Evolutionary conservation across 2,113 vertebrate species (phyloP).

Genomic region (Seriola aureovittata): DNA sequence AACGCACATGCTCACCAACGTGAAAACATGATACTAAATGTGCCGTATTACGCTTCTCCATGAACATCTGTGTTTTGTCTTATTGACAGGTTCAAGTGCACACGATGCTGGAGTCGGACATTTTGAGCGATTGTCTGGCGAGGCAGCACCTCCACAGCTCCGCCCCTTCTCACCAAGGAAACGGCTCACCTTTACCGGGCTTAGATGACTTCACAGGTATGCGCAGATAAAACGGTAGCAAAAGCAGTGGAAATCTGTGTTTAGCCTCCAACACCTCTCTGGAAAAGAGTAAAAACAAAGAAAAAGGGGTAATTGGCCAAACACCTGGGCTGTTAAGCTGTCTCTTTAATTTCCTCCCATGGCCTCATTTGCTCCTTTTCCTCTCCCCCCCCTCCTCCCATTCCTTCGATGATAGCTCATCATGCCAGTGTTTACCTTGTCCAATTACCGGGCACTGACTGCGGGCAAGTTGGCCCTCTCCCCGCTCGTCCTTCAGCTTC

Average conservation of each 20-base stretch:
- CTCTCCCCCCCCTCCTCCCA: conserved; percentile 64
- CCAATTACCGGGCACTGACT: conserved; percentile 74
- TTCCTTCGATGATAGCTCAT: conserved; percentile 73
- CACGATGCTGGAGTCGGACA: conserved; percentile 63
- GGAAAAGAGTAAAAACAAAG: conserved; percentile 45
- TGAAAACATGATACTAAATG: background rate
- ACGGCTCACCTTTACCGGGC: conserved; percentile 54
- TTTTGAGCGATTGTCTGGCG: conserved; percentile 73
- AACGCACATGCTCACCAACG: conserved; percentile 8
- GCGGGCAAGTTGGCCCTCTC: conserved; percentile 62
- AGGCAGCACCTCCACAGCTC: conserved; percentile 75
- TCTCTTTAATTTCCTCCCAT: conserved; percentile 65
- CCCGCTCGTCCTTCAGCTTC: conserved; percentile 64
- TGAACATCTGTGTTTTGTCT: conserved; percentile 34
- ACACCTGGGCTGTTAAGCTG: conserved; percentile 66
- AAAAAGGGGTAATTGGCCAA: conserved; percentile 30
- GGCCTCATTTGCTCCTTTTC: conserved; percentile 72
- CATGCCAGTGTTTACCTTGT: conserved; percentile 78
- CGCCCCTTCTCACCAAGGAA: conserved; percentile 51
- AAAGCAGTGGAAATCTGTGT: conserved; percentile 1
- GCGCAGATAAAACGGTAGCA: conserved; percentile 47
- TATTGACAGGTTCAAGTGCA: conserved; percentile 65
- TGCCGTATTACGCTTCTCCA: background rate
- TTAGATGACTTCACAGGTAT: conserved; percentile 75
- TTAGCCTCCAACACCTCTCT: conserved; percentile 26